Evolutionary conservation across 92 coral and sea anemone genomes (phyloP).

Genomic region (Umimayanthus chanpuru): DNA sequence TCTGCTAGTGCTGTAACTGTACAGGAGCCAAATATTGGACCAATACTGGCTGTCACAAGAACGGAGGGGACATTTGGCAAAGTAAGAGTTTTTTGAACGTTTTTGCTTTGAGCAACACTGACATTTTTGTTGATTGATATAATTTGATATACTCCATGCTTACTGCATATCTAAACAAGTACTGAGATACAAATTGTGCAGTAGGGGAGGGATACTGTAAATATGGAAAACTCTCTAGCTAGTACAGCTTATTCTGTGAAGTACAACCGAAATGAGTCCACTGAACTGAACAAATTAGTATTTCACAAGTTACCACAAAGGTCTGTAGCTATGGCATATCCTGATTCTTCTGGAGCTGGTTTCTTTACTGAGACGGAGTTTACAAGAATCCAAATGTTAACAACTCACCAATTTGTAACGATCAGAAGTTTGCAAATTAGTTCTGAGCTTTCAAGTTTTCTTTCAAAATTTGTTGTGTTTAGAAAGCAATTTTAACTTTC

Average conservation of each 20-base stretch:
- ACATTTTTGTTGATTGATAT: background rate
- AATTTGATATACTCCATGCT: background rate
- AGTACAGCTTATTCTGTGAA: too few species aligned
- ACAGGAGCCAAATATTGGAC: conserved; percentile 68
- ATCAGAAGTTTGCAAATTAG: background rate
- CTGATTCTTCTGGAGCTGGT: background rate
- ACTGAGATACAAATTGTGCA: background rate
- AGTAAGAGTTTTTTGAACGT: conserved; percentile 51
- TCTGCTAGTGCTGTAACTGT: conserved; percentile 78
- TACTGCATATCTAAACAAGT: background rate
- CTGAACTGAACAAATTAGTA: too few species aligned
- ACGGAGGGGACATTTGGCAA: conserved; percentile 86
- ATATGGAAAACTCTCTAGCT: too few species aligned
- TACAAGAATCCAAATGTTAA: too few species aligned
- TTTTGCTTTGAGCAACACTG: background rate
- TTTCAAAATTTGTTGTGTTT: background rate
- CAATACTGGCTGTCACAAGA: conserved; percentile 82
- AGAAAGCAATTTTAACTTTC: background rate
- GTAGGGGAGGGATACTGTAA: background rate
- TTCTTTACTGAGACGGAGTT: too few species aligned
- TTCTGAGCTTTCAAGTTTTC: background rate
- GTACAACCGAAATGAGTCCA: too few species aligned
- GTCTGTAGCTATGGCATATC: background rate
- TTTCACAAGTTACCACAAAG: background rate
- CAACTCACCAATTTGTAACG: background rate